These are phyloP conservation scores for Cygnus olor DNA, from an alignment of 2,797 vertebrate genomes.

Conservation along the genomic window DNA sequence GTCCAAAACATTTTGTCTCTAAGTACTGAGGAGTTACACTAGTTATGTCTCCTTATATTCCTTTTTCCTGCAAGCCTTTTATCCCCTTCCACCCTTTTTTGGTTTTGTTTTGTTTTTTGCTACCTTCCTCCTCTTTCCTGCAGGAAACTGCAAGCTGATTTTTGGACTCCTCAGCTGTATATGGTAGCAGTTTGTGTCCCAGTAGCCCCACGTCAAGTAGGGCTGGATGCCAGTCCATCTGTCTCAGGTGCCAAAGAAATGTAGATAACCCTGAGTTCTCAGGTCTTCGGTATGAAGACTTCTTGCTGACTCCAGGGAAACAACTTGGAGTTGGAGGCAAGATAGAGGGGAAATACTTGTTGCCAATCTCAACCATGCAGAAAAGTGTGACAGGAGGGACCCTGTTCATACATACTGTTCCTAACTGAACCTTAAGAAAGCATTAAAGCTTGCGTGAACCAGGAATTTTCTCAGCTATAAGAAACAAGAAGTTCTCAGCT, in stretches of 20 bases:
- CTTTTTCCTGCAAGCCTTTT: neutral
- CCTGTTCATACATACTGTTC: too few species aligned
- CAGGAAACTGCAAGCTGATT: neutral
- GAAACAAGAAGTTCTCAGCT: neutral
- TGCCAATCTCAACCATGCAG: neutral
- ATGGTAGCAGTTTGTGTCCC: neutral
- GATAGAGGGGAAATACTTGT: neutral
- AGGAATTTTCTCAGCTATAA: constrained; percentile 8
- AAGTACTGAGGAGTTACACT: neutral
- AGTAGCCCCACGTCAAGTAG: neutral
- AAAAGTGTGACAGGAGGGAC: neutral
- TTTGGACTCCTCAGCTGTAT: neutral
- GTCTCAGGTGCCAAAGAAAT: neutral
- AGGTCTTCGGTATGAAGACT: neutral
- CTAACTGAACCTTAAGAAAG: neutral
- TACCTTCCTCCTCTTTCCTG: neutral
- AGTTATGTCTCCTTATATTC: neutral
- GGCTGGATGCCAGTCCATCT: neutral
- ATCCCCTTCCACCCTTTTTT: accelerated
- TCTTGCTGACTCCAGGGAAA: neutral
- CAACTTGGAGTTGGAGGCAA: neutral
- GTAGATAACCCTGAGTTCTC: neutral
- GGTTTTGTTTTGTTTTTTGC: too few species aligned
- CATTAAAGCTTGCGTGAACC: neutral
- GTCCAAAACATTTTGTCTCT: neutral